Base-by-base conservation (phyloP, 2,888 invertebrate species). In the Thumatha senex region DNA sequence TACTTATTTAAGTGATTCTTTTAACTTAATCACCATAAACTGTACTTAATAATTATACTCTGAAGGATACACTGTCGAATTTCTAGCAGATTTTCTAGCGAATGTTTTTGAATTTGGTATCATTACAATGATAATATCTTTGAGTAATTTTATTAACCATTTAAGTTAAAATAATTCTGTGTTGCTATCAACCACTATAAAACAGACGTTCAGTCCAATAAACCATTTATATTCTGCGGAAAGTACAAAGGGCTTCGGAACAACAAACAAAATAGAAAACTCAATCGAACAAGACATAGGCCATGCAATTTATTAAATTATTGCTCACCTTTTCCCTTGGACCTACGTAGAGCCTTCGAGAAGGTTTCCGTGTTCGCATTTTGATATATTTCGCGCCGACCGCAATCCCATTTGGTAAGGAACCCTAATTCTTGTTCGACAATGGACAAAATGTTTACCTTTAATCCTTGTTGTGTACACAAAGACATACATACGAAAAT, bases 351-450 rank as follows among this genome's bases (percentile, higher is more conserved):
- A 61, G 49, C 57, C 46, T 53, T 53, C 33, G 30, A 40, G 50
- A 48, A 53, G 38, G 38, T 46, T 54, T 55, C 53, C 50, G 58
- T 45, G 40, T 51, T 48, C 53, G 58, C 66, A 56, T 63, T 67
- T 62, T 67, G 67, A 70, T 70, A 72, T 63, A 71, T 72, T 72
- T 70, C 54, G 64, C 64, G 63, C 56, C 54, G 55, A 67, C 73
- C 64, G 66, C 73, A 73, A 73, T 74, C 72, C 63, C 65, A 72
- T 73, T 73, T 74, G 56, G 63, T 61, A 56, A 71, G 64, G 58
- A 64, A 56, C 61, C 63, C 63, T 61, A 72, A 72, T 71, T 64
- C 60, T 60, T 61, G 64, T 69, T 67, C 58, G 63, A 69, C 72
- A 72, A 72, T 72, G 61, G 72, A 58, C 62, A 55, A 59, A 56